phyloP scores from a whole-genome alignment of 2,888 invertebrate species.

The Coronaproctus castanopsis region DNA sequence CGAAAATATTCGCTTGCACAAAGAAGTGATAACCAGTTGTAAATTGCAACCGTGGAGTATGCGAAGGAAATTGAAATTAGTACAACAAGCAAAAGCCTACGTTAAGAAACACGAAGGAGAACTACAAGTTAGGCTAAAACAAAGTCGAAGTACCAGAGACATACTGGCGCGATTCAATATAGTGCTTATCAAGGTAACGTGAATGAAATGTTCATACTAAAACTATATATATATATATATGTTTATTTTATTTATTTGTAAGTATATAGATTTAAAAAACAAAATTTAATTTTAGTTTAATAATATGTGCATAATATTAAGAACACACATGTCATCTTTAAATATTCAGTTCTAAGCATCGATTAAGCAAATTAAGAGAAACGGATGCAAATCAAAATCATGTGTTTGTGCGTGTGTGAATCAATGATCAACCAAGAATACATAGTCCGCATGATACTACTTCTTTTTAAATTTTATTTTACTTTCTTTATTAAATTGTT shows the following conservation, averaged over 20 bases:
- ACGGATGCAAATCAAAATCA: too few relatives aligned
- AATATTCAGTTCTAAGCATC: too few relatives aligned
- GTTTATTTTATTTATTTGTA: too few relatives aligned
- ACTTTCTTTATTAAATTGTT: too few relatives aligned
- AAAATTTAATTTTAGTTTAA: neutral
- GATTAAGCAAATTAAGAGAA: too few relatives aligned
- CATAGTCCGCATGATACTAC: too few relatives aligned
- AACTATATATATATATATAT: too few relatives aligned
- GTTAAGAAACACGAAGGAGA: slow-evolving; percentile 77
- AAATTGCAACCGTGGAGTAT: slow-evolving; percentile 70
- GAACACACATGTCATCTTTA: too few relatives aligned
- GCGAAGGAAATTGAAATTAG: slow-evolving; percentile 58
- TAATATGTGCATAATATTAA: neutral
- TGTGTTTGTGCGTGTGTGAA: too few relatives aligned
- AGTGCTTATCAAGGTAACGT: slow-evolving; percentile 50
- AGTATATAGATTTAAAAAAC: neutral
- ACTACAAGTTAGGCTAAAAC: slow-evolving; percentile 69
- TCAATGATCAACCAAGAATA: too few relatives aligned
- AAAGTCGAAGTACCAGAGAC: slow-evolving; percentile 66
- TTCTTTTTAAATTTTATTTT: too few relatives aligned
- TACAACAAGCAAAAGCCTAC: slow-evolving; percentile 64
- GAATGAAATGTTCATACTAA: too few relatives aligned
- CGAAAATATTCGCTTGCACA: slow-evolving; percentile 73
- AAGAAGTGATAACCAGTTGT: slow-evolving; percentile 70
- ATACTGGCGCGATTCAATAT: slow-evolving; percentile 68